Evolutionary conservation across 1,140 invertebrate species (phyloP).

Genomic region (Anastrepha obliqua): DNA sequence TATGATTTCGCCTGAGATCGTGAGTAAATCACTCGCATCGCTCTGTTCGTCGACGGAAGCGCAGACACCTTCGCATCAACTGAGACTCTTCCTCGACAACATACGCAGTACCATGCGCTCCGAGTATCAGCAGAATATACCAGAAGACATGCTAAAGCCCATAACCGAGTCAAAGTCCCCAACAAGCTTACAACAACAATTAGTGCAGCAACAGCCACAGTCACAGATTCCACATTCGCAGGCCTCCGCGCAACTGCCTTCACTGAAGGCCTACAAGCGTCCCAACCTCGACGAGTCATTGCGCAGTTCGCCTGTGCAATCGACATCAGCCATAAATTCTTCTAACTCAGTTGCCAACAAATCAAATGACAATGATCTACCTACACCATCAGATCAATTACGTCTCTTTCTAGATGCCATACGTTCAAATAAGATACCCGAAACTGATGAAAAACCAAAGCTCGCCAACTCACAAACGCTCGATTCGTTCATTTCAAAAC

Average conservation of each 20-base stretch:
- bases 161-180: slow-evolving; percentile 48
- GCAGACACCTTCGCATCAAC: slow-evolving; percentile 70
- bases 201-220: background rate
- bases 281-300: slow-evolving; percentile 42
- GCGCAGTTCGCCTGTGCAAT: slow-evolving; percentile 3
- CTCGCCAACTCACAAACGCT: slow-evolving; percentile 69
- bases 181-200: slow-evolving; percentile 35
- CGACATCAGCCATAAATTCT: background rate
- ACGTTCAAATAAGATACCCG: slow-evolving; percentile 72
- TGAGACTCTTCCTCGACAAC: slow-evolving; percentile 71
- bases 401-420: slow-evolving; percentile 72
- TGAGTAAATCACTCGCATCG: slow-evolving; percentile 70
- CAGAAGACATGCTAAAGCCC: slow-evolving; percentile 69
- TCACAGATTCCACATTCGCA: background rate
- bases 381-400: slow-evolving; percentile 73
- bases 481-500: slow-evolving; percentile 71
- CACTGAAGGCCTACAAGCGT: background rate
- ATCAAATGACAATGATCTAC: slow-evolving; percentile 57
- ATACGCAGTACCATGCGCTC: slow-evolving; percentile 72
- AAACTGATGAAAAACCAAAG: slow-evolving; percentile 69
- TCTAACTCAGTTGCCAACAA: background rate
- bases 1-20: slow-evolving; percentile 72
- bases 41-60: slow-evolving; percentile 63
- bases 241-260: background rate
- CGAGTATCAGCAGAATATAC: slow-evolving; percentile 71